Base-by-base conservation (phyloP, 2,797 vertebrate species). In the Adrianichthys oophorus region DNA sequence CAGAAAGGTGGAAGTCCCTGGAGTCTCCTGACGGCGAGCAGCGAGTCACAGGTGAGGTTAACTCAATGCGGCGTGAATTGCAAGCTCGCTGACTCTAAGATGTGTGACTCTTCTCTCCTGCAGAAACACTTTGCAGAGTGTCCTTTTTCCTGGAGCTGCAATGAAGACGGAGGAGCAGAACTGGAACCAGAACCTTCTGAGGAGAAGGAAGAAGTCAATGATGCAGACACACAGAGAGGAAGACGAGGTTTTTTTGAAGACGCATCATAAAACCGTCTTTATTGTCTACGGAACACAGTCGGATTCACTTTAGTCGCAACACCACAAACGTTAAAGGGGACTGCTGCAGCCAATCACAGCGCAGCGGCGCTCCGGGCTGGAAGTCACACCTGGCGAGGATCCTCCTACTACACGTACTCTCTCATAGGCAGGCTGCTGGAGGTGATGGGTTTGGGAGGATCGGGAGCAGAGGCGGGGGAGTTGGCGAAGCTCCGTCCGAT, bases 1-100 rank as follows among this genome's bases (percentile, higher is more conserved):
- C 92, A 0, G 81, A 83, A 62, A 74, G 85, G 59, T 99, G 96
- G 96, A 86, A 89, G 29, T 81, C 84, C 4, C 18, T 91, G 45
- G 78, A 81, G 16, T 82, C 70, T 26, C 58, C 71, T 0, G 29
- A 43, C 5, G 60, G 55, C 59, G 88, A 92, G 6, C 84, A 90
- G 32, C 43, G 16, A 15, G 83, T 92, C 45, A 44, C 62, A 43
- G 73, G 74, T 82, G 46, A 64, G 48, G 13, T 5, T 17, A 45
- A 45, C 16, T n/a, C 15, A 3, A 0, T 7, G 43, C 1, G 18
- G 7, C 17, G 2, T 44, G 7, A n/a, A 17, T 8, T 2, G 43
- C 16, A 7, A 42, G 7, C 16, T 7, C 41, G 15, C 6, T 2
- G 2, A 7, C 3, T 45, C 10, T 45, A 15, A 19, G 17, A 10